These are phyloP conservation scores for Bugulina stolonifera DNA, from an alignment of 2,888 invertebrate species.

Conservation along the genomic window DNA sequence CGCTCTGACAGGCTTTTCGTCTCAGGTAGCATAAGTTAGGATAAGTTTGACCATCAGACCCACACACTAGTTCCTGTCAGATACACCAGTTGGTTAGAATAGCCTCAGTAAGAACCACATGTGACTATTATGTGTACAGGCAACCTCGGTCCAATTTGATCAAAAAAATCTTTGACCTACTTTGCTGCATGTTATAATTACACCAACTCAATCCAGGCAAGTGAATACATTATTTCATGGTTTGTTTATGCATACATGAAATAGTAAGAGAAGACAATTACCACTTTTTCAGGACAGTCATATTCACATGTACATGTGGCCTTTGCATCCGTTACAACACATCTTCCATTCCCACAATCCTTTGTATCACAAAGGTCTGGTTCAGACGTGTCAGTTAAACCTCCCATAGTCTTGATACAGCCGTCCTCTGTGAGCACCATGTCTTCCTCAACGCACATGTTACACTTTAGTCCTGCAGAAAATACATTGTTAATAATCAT, in stretches of 20 bases:
- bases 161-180: too few species aligned
- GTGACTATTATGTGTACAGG: too few species aligned
- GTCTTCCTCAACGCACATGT: slow-evolving; percentile 1
- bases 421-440: slow-evolving; percentile 13
- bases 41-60: background rate
- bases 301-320: slow-evolving; percentile 10
- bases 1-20: background rate
- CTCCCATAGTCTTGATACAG: background rate
- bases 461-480: slow-evolving; percentile 18
- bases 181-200: too few species aligned
- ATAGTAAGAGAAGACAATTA: too few species aligned
- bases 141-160: too few species aligned
- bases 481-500: background rate
- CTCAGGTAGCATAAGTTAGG: background rate
- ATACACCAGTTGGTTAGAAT: too few species aligned
- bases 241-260: too few species aligned
- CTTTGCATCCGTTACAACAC: background rate
- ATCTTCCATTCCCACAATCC: slow-evolving; percentile 20
- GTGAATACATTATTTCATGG: too few species aligned
- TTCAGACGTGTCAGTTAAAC: background rate
- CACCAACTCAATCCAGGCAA: too few species aligned
- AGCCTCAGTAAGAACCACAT: too few species aligned
- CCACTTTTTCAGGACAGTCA: background rate
- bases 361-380: background rate
- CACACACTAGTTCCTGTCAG: background rate